These are phyloP conservation scores for Oxycera nigricornis DNA, from an alignment of 2,888 invertebrate genomes.

Conservation along the genomic window DNA sequence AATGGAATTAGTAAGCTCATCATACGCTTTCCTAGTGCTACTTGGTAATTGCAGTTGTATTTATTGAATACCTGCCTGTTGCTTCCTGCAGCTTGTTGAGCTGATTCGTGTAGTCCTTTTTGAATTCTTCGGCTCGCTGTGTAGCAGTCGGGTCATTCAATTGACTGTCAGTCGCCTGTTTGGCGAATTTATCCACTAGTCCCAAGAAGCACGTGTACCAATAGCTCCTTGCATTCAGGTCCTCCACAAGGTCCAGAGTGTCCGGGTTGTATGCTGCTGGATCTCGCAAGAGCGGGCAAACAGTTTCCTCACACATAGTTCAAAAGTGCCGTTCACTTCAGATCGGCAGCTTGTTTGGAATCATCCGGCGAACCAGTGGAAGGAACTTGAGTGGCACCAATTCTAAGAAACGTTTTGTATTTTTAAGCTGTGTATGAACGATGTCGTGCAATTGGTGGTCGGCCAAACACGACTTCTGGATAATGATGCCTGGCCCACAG, in stretches of 20 bases:
- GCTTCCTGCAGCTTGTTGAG: slow-evolving; percentile 61
- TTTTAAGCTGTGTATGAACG: too few species aligned
- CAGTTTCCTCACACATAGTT: slow-evolving; percentile 61
- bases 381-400: background rate
- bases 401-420: too few species aligned
- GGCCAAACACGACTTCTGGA: too few species aligned
- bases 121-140: slow-evolving; percentile 81
- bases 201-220: slow-evolving; percentile 93
- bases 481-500: too few species aligned
- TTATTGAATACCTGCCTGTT: slow-evolving; percentile 58
- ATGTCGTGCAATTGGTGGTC: too few species aligned
- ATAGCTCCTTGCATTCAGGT: slow-evolving; percentile 85
- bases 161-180: slow-evolving; percentile 81
- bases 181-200: slow-evolving; percentile 83
- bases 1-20: background rate
- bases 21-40: background rate
- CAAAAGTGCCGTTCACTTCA: background rate
- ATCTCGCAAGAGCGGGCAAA: slow-evolving; percentile 80
- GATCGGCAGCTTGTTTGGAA: too few species aligned
- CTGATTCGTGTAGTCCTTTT: slow-evolving; percentile 81
- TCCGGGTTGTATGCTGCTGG: slow-evolving; percentile 87
- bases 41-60: background rate
- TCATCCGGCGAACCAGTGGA: background rate
- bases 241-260: slow-evolving; percentile 86
- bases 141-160: slow-evolving; percentile 77